phyloP scores from a whole-genome alignment of 2,797 vertebrate genomes.

The Acipenser transmontanus region DNA sequence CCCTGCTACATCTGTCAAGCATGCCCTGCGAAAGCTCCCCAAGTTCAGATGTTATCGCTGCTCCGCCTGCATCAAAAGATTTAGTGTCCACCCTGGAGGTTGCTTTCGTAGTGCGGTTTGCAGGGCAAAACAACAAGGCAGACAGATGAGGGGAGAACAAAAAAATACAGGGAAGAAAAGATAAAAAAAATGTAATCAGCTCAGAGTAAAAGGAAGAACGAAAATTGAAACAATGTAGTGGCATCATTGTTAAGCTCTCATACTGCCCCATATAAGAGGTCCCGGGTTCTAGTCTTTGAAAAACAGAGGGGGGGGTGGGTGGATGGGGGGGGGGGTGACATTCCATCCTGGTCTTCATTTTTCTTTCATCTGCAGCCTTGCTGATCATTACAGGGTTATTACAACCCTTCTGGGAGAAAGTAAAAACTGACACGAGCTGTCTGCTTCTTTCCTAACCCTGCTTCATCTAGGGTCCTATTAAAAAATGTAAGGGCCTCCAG shows the following conservation, averaged over 20 bases:
- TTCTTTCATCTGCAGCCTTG: conserved; percentile 42
- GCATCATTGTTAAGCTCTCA: conserved; percentile 20
- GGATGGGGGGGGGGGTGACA: conserved; percentile 30
- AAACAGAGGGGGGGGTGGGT: conserved; percentile 1
- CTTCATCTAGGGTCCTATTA: conserved; percentile 44
- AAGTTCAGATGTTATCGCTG: conserved; percentile 95
- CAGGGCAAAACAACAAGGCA: conserved; percentile 88
- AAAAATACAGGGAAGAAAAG: conserved; percentile 18
- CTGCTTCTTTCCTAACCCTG: conserved; percentile 38
- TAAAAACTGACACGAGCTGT: conserved; percentile 44
- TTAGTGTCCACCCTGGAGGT: conserved; percentile 91
- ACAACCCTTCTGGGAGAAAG: conserved; percentile 36
- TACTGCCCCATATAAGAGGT: conserved; percentile 10
- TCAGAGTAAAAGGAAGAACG: too few species aligned
- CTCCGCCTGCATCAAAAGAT: conserved; percentile 97
- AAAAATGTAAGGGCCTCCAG: conserved; percentile 43
- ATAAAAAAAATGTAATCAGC: too few species aligned
- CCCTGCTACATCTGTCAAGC: conserved; percentile 97
- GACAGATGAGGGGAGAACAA: conserved; percentile 55
- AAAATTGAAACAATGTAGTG: conserved; percentile 21
- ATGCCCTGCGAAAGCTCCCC: conserved; percentile 90
- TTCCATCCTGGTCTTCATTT: conserved; percentile 38
- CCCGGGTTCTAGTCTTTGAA: background rate
- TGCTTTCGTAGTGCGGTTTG: conserved; percentile 78
- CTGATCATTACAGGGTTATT: conserved; percentile 45